A percentile compares a stretch with the other conserved stretches of the same genome.
Conservation (phyloP, 2,113 vertebrate genomes). For the Eubucco bourcierii region DNA sequence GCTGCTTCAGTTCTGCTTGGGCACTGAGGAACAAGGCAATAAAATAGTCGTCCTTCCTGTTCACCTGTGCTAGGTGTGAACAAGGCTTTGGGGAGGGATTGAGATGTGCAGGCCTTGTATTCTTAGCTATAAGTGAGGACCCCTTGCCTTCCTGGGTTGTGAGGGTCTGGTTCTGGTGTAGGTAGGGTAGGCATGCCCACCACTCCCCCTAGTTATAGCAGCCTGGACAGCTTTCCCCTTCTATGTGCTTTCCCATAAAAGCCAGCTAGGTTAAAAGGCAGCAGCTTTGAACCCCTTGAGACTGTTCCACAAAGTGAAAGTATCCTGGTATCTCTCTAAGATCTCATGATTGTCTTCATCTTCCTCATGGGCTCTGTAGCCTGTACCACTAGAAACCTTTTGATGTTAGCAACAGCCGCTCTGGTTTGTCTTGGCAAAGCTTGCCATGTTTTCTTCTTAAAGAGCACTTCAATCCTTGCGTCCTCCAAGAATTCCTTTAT, state of each 20-base stretch:
- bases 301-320: not conserved
- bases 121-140: rapidly evolving
- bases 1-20: not conserved
- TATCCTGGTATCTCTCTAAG: not conserved
- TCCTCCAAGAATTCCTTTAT: not conserved
- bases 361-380: not conserved
- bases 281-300: not conserved
- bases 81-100: not conserved
- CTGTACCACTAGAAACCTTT: not conserved
- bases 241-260: not conserved
- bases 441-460: not conserved
- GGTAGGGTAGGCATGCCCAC: not conserved
- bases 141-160: rapidly evolving
- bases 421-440: not conserved
- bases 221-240: not conserved
- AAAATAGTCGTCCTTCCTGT: not conserved
- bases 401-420: not conserved
- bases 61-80: not conserved
- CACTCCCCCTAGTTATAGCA: rapidly evolving
- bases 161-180: not conserved
- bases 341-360: not conserved
- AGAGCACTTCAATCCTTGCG: not conserved
- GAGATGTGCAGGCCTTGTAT: not conserved
- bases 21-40: not conserved
- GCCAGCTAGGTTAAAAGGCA: not conserved